A percentile compares a stretch with the other conserved stretches of the same genome.
Conservation (phyloP, 2,797 vertebrate genomes). For the Oreochromis grahami region DNA sequence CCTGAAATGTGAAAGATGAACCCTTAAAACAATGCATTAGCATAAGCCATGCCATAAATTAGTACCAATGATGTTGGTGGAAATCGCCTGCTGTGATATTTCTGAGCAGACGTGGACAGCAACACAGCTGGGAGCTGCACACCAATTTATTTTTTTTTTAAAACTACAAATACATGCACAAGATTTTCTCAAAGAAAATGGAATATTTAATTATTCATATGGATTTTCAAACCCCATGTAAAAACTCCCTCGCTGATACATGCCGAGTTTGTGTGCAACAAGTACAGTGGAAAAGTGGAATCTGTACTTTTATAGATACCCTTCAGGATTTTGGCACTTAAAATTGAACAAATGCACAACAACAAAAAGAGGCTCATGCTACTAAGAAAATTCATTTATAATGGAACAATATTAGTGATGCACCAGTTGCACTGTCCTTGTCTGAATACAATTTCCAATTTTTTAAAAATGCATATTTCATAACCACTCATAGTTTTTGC, state of each 20-base stretch:
- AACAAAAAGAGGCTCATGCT: neutral
- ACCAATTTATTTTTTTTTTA: slow-evolving; percentile 48
- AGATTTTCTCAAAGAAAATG: slow-evolving; percentile 51
- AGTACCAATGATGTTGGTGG: slow-evolving; percentile 38
- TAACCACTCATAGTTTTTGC: neutral
- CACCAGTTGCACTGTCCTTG: neutral
- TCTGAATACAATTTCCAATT: neutral
- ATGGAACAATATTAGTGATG: neutral
- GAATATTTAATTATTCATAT: slow-evolving; percentile 62
- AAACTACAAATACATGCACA: slow-evolving; percentile 57
- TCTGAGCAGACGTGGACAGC: slow-evolving; percentile 44
- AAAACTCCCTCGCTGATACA: slow-evolving; percentile 43
- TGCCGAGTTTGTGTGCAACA: neutral
- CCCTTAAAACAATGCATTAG: slow-evolving; percentile 31
- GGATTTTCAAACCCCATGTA: slow-evolving; percentile 33
- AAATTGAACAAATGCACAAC: neutral
- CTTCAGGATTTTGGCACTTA: neutral
- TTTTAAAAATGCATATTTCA: neutral
- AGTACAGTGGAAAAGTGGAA: neutral
- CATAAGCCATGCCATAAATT: slow-evolving; percentile 41
- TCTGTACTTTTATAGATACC: neutral
- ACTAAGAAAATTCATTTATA: neutral
- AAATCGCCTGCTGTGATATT: slow-evolving; percentile 44
- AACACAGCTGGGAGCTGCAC: slow-evolving; percentile 51
- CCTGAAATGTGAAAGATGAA: neutral